A percentile compares a stretch with the other conserved stretches of the same genome.
Evolutionary conservation across 2,888 invertebrate genomes (phyloP).

Genomic region (Sisyra nigra): DNA sequence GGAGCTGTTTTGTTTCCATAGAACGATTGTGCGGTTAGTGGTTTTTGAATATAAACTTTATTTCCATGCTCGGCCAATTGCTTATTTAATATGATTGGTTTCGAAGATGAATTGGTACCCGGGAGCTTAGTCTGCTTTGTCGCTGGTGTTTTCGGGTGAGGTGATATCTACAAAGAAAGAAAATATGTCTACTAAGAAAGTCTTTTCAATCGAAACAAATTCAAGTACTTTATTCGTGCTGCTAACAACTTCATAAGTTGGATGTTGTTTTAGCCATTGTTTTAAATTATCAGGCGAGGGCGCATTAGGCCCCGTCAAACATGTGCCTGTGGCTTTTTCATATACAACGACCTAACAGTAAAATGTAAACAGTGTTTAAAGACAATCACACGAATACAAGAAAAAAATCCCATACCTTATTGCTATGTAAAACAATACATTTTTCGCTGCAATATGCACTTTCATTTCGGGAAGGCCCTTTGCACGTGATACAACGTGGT

Average conservation of each 20-base stretch:
- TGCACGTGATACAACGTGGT: constrained; percentile 58
- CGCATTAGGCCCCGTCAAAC: constrained; percentile 61
- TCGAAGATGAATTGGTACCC: background rate
- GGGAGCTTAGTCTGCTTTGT: constrained; percentile 19
- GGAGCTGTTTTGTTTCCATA: background rate
- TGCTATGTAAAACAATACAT: constrained; percentile 74
- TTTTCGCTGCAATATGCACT: constrained; percentile 81
- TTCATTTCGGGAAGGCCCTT: constrained; percentile 53
- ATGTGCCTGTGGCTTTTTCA: constrained; percentile 62
- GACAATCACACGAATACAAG: background rate
- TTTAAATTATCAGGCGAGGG: constrained; percentile 67
- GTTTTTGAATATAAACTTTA: background rate
- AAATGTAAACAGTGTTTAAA: too few species aligned
- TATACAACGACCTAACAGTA: constrained; percentile 55
- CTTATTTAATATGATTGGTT: background rate
- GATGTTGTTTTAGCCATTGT: constrained; percentile 73
- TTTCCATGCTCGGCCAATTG: background rate
- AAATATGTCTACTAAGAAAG: background rate
- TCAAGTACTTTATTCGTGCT: constrained; percentile 26
- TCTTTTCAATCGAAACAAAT: background rate
- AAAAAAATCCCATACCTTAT: constrained; percentile 32
- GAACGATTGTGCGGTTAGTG: background rate
- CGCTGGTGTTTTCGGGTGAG: constrained; percentile 24
- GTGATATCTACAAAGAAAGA: constrained; percentile 14
- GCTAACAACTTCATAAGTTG: constrained; percentile 70